Percentiles rank a stretch among this genome's conserved stretches.
phyloP scores from a whole-genome alignment of 1,140 invertebrate genomes.

The Aphelenchoides besseyi region DNA sequence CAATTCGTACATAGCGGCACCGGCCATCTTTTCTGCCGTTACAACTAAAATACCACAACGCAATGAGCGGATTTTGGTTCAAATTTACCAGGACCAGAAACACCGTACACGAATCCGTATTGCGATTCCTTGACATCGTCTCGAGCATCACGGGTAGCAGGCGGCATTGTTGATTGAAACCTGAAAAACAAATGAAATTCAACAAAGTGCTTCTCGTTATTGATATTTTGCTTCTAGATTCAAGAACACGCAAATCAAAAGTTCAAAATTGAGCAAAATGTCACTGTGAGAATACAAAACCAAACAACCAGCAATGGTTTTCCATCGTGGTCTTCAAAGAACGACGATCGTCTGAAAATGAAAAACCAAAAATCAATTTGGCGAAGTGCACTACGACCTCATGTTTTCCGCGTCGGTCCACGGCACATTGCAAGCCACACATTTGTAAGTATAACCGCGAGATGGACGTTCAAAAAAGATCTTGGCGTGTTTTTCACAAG shows the following conservation, averaged over 20 bases:
- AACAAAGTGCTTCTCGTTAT: background rate
- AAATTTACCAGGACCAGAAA: constrained; percentile 87
- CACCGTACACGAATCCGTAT: constrained; percentile 91
- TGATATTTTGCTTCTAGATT: background rate
- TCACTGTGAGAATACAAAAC: too few relatives aligned
- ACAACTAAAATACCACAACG: constrained; percentile 74
- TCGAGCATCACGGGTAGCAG: constrained; percentile 24
- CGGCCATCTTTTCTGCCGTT: constrained; percentile 96
- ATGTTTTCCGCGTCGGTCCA: too few relatives aligned
- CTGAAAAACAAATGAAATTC: background rate
- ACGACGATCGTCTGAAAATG: too few relatives aligned
- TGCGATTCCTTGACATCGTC: constrained; percentile 69
- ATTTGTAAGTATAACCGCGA: too few relatives aligned
- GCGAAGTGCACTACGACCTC: too few relatives aligned
- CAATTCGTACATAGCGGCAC: constrained; percentile 99
- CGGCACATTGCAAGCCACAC: too few relatives aligned
- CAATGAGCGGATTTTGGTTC: background rate
- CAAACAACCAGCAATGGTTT: too few relatives aligned
- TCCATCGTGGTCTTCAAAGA: too few relatives aligned
- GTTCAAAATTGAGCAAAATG: constrained; percentile 25
- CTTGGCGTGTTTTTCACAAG: too few relatives aligned
- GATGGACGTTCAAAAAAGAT: too few relatives aligned
- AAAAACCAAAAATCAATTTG: too few relatives aligned
- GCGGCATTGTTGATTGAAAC: constrained; percentile 38
- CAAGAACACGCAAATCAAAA: background rate